Percentiles rank a stretch among this genome's conserved stretches.
Conservation (phyloP, 2,113 vertebrate genomes). For the Perca schrenkii region DNA sequence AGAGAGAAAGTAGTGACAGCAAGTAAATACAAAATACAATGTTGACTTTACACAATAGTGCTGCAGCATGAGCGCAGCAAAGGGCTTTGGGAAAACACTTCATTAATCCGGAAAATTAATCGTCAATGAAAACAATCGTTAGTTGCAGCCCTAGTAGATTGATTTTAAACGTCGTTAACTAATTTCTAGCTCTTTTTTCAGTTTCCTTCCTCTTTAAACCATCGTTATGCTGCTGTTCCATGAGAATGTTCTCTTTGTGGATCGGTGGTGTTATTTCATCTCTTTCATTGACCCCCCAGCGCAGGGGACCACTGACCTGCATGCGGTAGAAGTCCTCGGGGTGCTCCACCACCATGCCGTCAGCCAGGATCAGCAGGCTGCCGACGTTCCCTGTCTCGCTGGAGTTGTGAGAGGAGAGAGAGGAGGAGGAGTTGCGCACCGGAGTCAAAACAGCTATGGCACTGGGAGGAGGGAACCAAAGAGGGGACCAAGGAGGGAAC, state of each 20-base stretch:
- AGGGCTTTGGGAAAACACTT: too few relatives aligned
- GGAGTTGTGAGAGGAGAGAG: constrained; percentile 92
- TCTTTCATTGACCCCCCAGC: neutral
- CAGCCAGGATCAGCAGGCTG: constrained; percentile 92
- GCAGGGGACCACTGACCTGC: constrained; percentile 87
- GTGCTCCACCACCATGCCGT: constrained; percentile 90
- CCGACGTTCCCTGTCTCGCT: constrained; percentile 92
- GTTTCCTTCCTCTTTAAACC: too few relatives aligned
- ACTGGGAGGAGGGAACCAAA: constrained; percentile 28
- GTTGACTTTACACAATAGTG: too few relatives aligned
- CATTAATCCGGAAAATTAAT: too few relatives aligned
- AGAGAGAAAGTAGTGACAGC: neutral
- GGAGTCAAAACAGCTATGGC: constrained; percentile 87
- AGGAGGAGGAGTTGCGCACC: constrained; percentile 91
- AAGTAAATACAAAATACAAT: neutral
- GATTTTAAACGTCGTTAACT: too few relatives aligned
- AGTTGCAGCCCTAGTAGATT: too few relatives aligned
- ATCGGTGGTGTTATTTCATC: neutral
- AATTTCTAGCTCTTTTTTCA: too few relatives aligned
- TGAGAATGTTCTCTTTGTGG: too few relatives aligned
- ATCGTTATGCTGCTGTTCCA: too few relatives aligned
- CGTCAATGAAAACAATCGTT: too few relatives aligned
- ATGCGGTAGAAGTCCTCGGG: constrained; percentile 95
- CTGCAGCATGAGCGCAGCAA: neutral
- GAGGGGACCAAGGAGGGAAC: neutral